Percentiles rank a stretch among this genome's conserved stretches.
Evolutionary conservation across 2,888 invertebrate genomes (phyloP).

Genomic region (Galerucella calmariensis): DNA sequence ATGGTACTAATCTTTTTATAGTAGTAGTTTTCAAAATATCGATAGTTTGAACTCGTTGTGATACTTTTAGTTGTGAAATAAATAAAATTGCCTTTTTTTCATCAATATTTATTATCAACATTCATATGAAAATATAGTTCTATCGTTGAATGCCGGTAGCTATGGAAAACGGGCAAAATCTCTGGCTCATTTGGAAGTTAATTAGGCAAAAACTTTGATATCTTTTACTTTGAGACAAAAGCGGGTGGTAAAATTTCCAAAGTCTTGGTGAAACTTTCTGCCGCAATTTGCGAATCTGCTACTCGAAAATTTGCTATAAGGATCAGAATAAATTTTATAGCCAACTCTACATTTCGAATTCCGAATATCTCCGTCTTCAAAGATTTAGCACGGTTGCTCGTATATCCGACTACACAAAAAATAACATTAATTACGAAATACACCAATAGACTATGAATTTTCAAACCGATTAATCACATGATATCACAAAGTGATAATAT

Average conservation of each 20-base stretch:
- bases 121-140: slow-evolving; percentile 34
- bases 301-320: slow-evolving; percentile 62
- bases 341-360: slow-evolving; percentile 40
- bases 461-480: no score
- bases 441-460: no score
- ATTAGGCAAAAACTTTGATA: slow-evolving; percentile 62
- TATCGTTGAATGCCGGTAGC: slow-evolving; percentile 22
- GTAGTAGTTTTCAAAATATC: no score
- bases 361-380: slow-evolving; percentile 17
- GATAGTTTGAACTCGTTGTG: no score
- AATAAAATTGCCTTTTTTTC: no score
- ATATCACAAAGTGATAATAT: no score
- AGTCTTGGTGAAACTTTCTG: slow-evolving; percentile 58
- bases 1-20: no score
- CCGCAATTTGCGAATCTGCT: slow-evolving; percentile 60
- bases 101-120: slow-evolving; percentile 18
- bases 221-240: slow-evolving; percentile 56
- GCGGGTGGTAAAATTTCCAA: slow-evolving; percentile 59
- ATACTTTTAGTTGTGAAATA: no score
- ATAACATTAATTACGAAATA: no score
- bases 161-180: slow-evolving; percentile 48
- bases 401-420: background rate
- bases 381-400: background rate
- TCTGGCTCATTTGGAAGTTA: slow-evolving; percentile 61
- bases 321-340: slow-evolving; percentile 60